Base-by-base conservation (phyloP, 2,888 invertebrate species). In the Eutolmus rufibarbis region DNA sequence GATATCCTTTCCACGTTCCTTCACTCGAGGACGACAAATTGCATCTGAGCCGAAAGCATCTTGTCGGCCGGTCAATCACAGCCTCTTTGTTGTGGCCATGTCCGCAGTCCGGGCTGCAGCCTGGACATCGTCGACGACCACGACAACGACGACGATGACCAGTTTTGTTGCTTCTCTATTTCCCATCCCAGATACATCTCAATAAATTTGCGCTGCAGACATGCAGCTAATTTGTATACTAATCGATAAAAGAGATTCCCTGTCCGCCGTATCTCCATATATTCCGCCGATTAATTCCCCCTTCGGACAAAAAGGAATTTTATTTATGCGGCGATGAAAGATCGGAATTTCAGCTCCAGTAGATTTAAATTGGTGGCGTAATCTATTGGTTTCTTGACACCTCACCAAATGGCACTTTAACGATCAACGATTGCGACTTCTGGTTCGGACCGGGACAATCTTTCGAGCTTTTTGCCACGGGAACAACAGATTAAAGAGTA, bases 201-300 rank as follows among this genome's bases (percentile, higher is more conserved):
- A 86, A 86, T 86, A 86, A 86, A 86, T 86, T 86, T 86, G 86
- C 86, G 78, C 66, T 78, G 78, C 86, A 86, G 86, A 86, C 86
- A 86, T 86, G 79, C 86, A 86, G 78, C 86, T 86, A 86, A 86
- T 86, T 86, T 78, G 86, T 86, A 86, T 86, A 86, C 86, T 79
- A 86, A 86, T 86, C 86, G 86, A 86, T 86, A 86, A 86, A 86
- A 86, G 77, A 86, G 86, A 86, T 86, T 86, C 43, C 37, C 40
- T 86, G 86, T 86, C 86, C 86, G 57, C 37, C 31, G 78, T 66
- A 86, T 86, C 78, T 86, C 23, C 77, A 86, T 77, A 85, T 85
- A 85, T 85, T 77, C 56, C 23, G 66, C 66, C 86, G 77, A 77
- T 86, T 86, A 77, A 77, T 86, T 57, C 78, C 86, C 77, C 77